Conservation (phyloP, 1,140 invertebrate species). For the Drosophila oshimai region DNA sequence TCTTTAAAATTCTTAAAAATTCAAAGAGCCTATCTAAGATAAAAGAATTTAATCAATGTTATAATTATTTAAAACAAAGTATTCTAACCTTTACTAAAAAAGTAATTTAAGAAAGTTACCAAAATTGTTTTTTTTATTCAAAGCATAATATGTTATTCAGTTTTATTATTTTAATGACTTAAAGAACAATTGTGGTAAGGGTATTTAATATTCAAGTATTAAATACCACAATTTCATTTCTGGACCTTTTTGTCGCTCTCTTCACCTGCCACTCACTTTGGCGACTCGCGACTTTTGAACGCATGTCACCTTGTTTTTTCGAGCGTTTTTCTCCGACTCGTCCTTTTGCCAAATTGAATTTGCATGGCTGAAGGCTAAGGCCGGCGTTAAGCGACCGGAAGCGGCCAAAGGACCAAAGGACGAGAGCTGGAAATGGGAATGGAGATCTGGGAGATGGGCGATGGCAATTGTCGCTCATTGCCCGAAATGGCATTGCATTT, state of each 20-base stretch:
- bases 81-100: too few relatives aligned
- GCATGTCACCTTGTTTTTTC: slow-evolving; percentile 54
- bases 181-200: background rate
- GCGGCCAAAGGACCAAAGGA: slow-evolving; percentile 6
- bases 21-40: too few relatives aligned
- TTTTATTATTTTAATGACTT: too few relatives aligned
- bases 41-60: too few relatives aligned
- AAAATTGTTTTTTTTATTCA: too few relatives aligned
- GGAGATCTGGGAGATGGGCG: slow-evolving; percentile 2
- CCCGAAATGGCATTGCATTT: slow-evolving; percentile 41
- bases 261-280: slow-evolving; percentile 57
- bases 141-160: too few relatives aligned
- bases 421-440: background rate
- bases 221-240: background rate
- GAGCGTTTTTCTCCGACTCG: slow-evolving; percentile 29
- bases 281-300: slow-evolving; percentile 62
- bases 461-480: slow-evolving; percentile 64
- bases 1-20: too few relatives aligned
- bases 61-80: too few relatives aligned
- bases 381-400: slow-evolving; percentile 37
- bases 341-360: slow-evolving; percentile 68
- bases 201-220: background rate
- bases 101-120: too few relatives aligned
- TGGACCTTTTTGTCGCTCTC: background rate
- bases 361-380: slow-evolving; percentile 67